Base-by-base conservation (phyloP, 1,140 invertebrate species). In the Catajapyx aquilonaris region DNA sequence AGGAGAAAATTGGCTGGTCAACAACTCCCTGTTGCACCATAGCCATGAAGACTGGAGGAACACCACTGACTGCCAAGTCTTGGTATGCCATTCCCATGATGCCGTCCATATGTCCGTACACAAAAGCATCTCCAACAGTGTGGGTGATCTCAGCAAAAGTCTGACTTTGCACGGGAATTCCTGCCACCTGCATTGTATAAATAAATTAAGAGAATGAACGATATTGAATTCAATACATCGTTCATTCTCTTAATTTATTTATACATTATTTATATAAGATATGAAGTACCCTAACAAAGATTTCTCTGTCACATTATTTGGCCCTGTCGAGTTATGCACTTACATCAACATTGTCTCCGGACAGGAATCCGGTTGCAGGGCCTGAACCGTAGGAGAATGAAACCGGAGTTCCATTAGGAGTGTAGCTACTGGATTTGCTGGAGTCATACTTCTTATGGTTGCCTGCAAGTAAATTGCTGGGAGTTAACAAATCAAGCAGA, bases 21-120 rank as follows among this genome's bases (percentile, higher is more conserved):
- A 77, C 61, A 2, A 65, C 42, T 16, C 59, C 56, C 49, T 76
- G 68, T 3, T 52, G 47, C 3, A 75, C 51, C 66, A 76, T 71
- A 39, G 62, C 66, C 47, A 74, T 57, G 53, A 76, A 76, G 5
- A 71, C 65, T 5, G 73, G 69, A 13, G 52, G 47, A 18, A 75
- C 66, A 20, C 52, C 46, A 46, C 71, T 62, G 48, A 56, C 72
- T 52, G 66, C 56, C 43, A 76, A 76, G 5, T 55, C 55, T 17
- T 57, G 51, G 44, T 66, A 68, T 2, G 57, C 67, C 58, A 68
- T 60, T 19, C 66, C 66, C 4, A 68, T 48, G 38, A 68, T 69
- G 7, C 73, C 72, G 50, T 76, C 73, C 54, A 70, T 71, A 46
- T 65, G 66, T 21, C 66, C 67, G 40, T 64, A 64, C 17, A 70